A percentile compares a stretch with the other conserved stretches of the same genome.
Evolutionary conservation across 2,888 invertebrate genomes (phyloP).

Genomic region (Eupsilia transversa): DNA sequence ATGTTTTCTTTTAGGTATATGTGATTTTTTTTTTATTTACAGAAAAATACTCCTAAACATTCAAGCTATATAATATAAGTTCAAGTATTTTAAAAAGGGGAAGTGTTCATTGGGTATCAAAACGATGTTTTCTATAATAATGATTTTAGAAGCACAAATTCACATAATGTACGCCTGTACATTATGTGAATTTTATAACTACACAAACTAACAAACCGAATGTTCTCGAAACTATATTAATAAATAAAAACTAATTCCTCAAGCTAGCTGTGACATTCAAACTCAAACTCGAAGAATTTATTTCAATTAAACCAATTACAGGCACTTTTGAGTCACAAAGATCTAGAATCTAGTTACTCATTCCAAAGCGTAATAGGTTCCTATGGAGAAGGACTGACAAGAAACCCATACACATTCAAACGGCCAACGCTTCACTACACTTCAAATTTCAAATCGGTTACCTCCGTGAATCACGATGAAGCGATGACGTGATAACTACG

Average conservation of each 20-base stretch:
- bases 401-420: background rate
- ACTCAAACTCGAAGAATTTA: background rate
- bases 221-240: background rate
- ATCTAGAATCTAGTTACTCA: background rate
- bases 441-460: slow-evolving; percentile 10
- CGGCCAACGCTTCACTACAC: background rate
- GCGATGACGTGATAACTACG: slow-evolving; percentile 22
- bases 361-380: background rate
- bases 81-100: no score
- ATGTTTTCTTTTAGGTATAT: background rate
- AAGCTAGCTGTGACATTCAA: background rate
- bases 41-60: background rate
- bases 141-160: background rate
- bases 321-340: background rate
- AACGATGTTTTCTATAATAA: no score
- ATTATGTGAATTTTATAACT: background rate
- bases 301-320: background rate
- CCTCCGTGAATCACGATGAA: slow-evolving; percentile 9
- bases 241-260: background rate
- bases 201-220: background rate
- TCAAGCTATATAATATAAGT: no score
- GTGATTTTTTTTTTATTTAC: background rate
- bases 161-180: no score
- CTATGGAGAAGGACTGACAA: background rate
- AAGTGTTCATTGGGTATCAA: no score